Base-by-base conservation (phyloP, 2,797 vertebrate genomes). In the Pantherophis vulpinus region DNA sequence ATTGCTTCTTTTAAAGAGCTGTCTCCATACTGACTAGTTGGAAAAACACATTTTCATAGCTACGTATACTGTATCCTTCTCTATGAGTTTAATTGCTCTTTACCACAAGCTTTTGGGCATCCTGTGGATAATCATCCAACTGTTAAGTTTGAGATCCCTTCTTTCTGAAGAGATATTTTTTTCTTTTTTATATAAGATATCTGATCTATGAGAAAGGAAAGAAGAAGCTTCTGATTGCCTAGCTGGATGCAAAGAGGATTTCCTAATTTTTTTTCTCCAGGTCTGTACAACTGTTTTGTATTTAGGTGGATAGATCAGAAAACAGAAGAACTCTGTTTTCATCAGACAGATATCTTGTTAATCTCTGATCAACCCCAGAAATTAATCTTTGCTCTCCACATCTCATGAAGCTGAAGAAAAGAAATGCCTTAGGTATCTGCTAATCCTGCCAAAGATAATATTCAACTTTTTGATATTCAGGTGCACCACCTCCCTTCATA, bases 241-340 rank as follows among this genome's bases (percentile, higher is more conserved):
- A 79, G 25, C 63, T 87, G 91, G 6, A 66, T 88, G 95, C 94
- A 95, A 95, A 95, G 93, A 92, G 27, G 37, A n/a, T 94, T 96
- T 96, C 95, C 95, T 96, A 42, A 42, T 94, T 18, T 29, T 61
- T 29, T 54, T 83, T 1, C 0, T 66, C 83, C 20, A 59, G 94
- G 92, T 92, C 58, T 94, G 93, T 92, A 25, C 95, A 95, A 95
- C 94, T 96, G 95, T 94, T 96, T 95, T 91, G 56, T 92, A 93
- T 95, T 94, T 89, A 56, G 0, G 0, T 89, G 91, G 93, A 95
- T 63, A 4, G 92, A 93, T 94, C 91, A 95, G 95, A 95, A 96
- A 97, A 89, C 93, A 93, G 94, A 63, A 93, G 83, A 88, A 63
- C 89, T 94, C 89, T 92, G 94, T 93, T 95, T 95, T 92, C 94